A percentile compares a stretch with the other conserved stretches of the same genome.
phyloP scores from a whole-genome alignment of 2,888 invertebrate species.

The Ormyrus rosae region DNA sequence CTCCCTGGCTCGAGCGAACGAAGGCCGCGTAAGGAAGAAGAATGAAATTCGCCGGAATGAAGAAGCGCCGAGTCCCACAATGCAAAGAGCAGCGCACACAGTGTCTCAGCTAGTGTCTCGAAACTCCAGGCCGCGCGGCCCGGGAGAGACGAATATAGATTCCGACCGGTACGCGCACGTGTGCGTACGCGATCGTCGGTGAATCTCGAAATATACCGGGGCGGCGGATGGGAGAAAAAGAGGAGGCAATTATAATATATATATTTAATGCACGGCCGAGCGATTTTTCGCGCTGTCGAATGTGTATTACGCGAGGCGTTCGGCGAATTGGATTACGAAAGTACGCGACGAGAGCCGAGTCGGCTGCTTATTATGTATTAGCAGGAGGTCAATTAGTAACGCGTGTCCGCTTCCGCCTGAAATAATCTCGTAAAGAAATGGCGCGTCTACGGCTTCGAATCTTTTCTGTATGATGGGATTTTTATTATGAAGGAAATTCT shows the following conservation, averaged over 20 bases:
- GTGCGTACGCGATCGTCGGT: slow-evolving; percentile 1
- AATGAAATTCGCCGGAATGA: no score
- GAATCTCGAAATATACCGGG: slow-evolving; percentile 41
- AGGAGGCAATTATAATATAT: no score
- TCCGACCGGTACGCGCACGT: no score
- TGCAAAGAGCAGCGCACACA: no score
- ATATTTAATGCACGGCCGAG: no score
- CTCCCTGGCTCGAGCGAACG: no score
- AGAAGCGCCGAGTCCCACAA: no score
- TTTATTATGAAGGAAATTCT: no score
- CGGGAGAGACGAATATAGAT: slow-evolving; percentile 56
- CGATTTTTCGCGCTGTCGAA: not conserved
- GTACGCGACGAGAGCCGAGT: slow-evolving; percentile 32
- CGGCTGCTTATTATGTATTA: not conserved
- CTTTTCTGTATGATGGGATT: not conserved
- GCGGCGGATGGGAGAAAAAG: no score
- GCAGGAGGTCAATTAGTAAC: slow-evolving; percentile 38
- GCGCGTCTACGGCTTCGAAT: slow-evolving; percentile 50
- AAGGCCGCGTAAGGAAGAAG: no score
- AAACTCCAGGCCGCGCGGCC: no score
- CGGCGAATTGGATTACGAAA: slow-evolving; percentile 32
- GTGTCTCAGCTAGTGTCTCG: no score
- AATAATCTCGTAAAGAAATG: slow-evolving; percentile 53
- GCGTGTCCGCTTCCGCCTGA: slow-evolving; percentile 31
- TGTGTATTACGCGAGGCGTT: not conserved